Base-by-base conservation (phyloP, 1,140 invertebrate species). In the Agrypnia vestita region DNA sequence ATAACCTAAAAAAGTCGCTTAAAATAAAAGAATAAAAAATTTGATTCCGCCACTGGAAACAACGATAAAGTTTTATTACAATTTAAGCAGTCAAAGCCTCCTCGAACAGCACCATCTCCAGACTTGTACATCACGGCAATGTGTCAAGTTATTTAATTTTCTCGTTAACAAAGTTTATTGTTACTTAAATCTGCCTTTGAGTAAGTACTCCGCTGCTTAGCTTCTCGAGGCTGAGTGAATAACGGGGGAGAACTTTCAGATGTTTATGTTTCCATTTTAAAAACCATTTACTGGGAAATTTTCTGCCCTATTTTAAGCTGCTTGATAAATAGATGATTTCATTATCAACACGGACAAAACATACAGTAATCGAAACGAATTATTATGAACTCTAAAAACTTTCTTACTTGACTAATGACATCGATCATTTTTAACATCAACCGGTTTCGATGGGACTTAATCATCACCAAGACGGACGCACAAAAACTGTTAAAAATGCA, bases 71-170 rank as follows among this genome's bases (percentile, higher is more conserved):
- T 64, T 64, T 64, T 64, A 64, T 64, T 12, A 13, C 7, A 25
- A 64, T 25, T 64, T 64, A 64, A 64, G 9, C 3, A 64, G 19
- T 35, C 61, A 35, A 64, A 35, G 61, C 61, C n/a, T 64, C 35
- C n/a, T 47, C 13, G 46, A 71, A 51, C 67, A 71, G 19, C 67
- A 71, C 21, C 25, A 35, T 35, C 25, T 35, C 25, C 25, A 71
- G 35, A 43, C n/a, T 51, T 64, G 10, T 11, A 43, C 61, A 43
- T 64, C 53, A 13, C 47, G 17, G 72, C 72, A 80, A 76, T 80
- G 72, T 74, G 71, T 80, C 72, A 80, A 80, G 72, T 80, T 49
- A 80, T 75, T 80, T 80, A 80, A 80, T 80, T 80, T 80, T 75
- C 78, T 56, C 73, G 44, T 67, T 80, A 80, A 76, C 78, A 64